Percentiles rank a stretch among this genome's conserved stretches.
phyloP scores from a whole-genome alignment of 2,113 vertebrate genomes.

The Cottus gobio region DNA sequence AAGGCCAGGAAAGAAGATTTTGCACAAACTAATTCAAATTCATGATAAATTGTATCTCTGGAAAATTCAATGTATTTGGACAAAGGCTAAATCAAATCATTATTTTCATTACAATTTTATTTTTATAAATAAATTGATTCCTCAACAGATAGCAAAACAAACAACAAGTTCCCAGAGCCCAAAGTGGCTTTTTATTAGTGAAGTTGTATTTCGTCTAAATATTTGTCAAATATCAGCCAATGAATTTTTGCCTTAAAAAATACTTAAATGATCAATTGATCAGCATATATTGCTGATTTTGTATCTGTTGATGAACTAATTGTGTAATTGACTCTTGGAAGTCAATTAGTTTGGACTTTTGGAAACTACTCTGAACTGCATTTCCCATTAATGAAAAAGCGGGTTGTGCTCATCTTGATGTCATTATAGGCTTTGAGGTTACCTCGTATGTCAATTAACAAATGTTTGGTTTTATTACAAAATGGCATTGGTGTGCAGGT shows the following conservation, averaged over 20 bases:
- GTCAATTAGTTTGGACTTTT: conserved; percentile 4
- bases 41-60: neutral
- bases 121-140: neutral
- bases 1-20: neutral
- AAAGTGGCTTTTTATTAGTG: neutral
- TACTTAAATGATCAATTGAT: neutral
- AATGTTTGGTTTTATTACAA: neutral
- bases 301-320: neutral
- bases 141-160: neutral
- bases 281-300: neutral
- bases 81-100: neutral
- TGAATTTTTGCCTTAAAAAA: neutral
- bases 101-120: neutral
- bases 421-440: neutral
- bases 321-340: neutral
- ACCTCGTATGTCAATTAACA: neutral
- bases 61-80: neutral
- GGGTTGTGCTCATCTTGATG: neutral
- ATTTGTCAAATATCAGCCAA: neutral
- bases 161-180: neutral
- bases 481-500: neutral
- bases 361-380: neutral
- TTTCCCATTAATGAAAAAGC: neutral
- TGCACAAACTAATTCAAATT: neutral
- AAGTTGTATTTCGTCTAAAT: neutral